Evolutionary conservation across 1,140 invertebrate species (phyloP), one percentile per base, ranked within the genome.

Genomic region (Nymphalis io): DNA sequence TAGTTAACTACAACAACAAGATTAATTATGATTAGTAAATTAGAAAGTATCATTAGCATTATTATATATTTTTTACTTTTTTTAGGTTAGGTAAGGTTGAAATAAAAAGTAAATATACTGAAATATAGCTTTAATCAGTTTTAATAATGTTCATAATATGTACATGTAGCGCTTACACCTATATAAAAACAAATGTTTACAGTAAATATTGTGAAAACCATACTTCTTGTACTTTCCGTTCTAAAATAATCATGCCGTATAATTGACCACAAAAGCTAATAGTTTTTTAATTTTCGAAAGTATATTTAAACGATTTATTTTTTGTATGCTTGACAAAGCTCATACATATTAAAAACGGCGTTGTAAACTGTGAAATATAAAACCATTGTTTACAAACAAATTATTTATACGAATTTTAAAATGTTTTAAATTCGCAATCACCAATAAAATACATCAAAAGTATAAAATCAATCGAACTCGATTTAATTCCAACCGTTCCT

Each of bases 51-150:
- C n/a, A n/a, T n/a, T n/a, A n/a, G n/a, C n/a, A n/a, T n/a, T n/a
- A n/a, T n/a, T n/a, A n/a, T n/a, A n/a, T n/a, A n/a, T n/a, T n/a
- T n/a, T n/a, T n/a, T n/a, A n/a, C n/a, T n/a, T n/a, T n/a, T n/a
- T n/a, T n/a, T n/a, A n/a, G n/a, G n/a, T n/a, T n/a, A n/a, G n/a
- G n/a, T n/a, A 18, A 21, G 51, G 23, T 55, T 11, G 8, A 27
- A 46, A 71, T 64, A 76, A 77, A 69, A 65, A 72, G 48, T 6
- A 59, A 76, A 11, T 65, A 13, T 85, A 87, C 82, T 87, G 87
- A 90, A 90, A 90, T 89, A 89, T 88, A 90, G 84, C 83, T 90
- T 90, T 90, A 89, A 89, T 90, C 84, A 85, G 70, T 83, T 90
- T 87, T 82, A 81, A 85, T 84, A 83, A 88, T 90, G 85, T 83